Percentiles rank a stretch among this genome's conserved stretches.
Conservation (phyloP, 2,888 invertebrate genomes). For the Watsonalla cultraria region DNA sequence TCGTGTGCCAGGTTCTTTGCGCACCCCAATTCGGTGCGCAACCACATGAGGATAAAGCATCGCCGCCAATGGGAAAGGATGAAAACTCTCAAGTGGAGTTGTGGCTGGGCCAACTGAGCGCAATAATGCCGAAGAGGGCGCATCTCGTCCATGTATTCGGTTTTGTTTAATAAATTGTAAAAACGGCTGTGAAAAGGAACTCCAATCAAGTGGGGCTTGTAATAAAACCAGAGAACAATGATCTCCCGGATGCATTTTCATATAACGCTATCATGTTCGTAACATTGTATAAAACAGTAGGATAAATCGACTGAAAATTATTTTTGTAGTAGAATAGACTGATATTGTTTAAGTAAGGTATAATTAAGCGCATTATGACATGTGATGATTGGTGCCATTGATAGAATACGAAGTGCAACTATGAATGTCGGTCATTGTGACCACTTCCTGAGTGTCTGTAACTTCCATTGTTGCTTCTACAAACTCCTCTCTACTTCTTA, state of each 20-base stretch:
- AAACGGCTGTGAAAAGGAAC: conserved; percentile 52
- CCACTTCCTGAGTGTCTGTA: conserved; percentile 56
- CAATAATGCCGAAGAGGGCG: background rate
- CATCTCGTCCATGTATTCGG: conserved; percentile 22
- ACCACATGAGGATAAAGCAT: conserved; percentile 92
- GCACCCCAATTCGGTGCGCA: conserved; percentile 91
- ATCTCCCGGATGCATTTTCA: conserved; percentile 69
- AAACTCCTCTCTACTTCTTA: conserved; percentile 3
- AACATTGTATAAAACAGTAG: conserved; percentile 60
- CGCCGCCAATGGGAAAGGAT: conserved; percentile 89
- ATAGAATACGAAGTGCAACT: conserved; percentile 71
- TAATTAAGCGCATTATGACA: conserved; percentile 71
- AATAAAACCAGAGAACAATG: conserved; percentile 39
- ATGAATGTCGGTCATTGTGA: conserved; percentile 51
- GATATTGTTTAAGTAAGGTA: conserved; percentile 68
- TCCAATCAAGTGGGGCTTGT: conserved; percentile 33
- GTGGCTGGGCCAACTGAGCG: conserved; percentile 69
- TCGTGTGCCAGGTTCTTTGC: conserved; percentile 87
- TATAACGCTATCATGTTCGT: conserved; percentile 46
- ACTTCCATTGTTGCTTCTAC: conserved; percentile 71
- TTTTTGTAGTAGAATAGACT: conserved; percentile 79
- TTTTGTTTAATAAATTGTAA: conserved; percentile 23
- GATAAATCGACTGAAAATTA: conserved; percentile 76
- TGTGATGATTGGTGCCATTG: conserved; percentile 79
- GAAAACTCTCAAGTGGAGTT: conserved; percentile 88